Percentiles rank a stretch among this genome's conserved stretches.
phyloP scores from a whole-genome alignment of 2,888 invertebrate genomes.

The Aquatica leii region DNA sequence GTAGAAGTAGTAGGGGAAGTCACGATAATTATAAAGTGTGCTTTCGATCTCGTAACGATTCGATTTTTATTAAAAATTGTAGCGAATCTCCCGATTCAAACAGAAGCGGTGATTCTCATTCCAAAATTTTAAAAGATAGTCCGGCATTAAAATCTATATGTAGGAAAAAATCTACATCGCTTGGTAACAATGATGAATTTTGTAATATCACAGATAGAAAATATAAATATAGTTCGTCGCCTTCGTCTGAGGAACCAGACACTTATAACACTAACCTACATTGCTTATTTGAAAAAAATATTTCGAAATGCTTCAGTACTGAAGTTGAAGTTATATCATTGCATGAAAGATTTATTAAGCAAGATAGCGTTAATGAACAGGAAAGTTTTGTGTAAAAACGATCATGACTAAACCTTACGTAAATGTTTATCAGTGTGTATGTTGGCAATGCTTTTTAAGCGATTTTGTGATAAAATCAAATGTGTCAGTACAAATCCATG shows the following conservation, averaged over 20 bases:
- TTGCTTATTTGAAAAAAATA: conserved; percentile 39
- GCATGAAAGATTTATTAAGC: conserved; percentile 44
- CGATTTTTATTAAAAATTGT: conserved; percentile 52
- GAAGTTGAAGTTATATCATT: conserved; percentile 43
- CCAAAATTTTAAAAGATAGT: conserved; percentile 39
- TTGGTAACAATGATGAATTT: conserved; percentile 16
- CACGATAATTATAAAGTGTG: conserved; percentile 55
- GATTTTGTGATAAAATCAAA: background rate
- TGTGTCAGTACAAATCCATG: too few species aligned
- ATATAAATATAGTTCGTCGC: conserved; percentile 25
- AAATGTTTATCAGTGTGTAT: background rate
- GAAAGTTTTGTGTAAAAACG: conserved; percentile 49
- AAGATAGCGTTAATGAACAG: conserved; percentile 42
- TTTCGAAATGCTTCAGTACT: conserved; percentile 37
- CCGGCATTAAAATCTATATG: conserved; percentile 20
- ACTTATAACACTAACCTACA: conserved; percentile 32
- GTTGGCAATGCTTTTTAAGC: background rate
- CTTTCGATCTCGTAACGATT: conserved; percentile 53
- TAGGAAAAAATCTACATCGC: conserved; percentile 2
- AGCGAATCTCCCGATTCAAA: conserved; percentile 64
- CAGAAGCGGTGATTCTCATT: conserved; percentile 62
- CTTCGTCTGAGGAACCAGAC: conserved; percentile 23
- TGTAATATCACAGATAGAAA: conserved; percentile 23
- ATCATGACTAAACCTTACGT: background rate
- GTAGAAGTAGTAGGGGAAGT: conserved; percentile 53